Percentiles rank a stretch among this genome's conserved stretches.
These are phyloP conservation scores for Chymomyza costata DNA, from an alignment of 1,140 invertebrate genomes.

Conservation along the genomic window DNA sequence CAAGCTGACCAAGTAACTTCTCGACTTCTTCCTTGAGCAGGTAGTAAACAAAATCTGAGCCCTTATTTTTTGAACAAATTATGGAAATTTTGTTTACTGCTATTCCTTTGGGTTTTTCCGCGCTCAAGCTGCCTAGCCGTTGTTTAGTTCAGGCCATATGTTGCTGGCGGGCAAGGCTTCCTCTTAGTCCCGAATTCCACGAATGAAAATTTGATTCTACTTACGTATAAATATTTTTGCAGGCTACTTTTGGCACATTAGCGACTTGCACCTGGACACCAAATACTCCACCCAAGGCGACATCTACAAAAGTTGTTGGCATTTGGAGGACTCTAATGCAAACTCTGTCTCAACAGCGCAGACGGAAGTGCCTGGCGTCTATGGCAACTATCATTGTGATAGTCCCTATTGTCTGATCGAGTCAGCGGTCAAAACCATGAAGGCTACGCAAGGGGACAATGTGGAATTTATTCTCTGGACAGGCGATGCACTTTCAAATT, in stretches of 20 bases:
- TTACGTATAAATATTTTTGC: conserved; percentile 75
- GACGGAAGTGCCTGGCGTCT: conserved; percentile 77
- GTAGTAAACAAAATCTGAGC: no score
- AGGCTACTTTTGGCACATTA: conserved; percentile 96
- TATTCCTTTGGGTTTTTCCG: no score
- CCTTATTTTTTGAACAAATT: no score
- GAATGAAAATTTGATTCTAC: conserved; percentile 22
- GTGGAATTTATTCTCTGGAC: conserved; percentile 96
- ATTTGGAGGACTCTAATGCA: conserved; percentile 38
- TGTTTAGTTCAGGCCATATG: no score
- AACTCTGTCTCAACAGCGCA: conserved; percentile 31
- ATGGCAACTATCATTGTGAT: conserved; percentile 91
- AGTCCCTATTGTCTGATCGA: conserved; percentile 90
- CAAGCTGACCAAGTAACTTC: no score
- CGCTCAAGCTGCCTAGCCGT: no score
- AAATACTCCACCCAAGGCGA: conserved; percentile 85
- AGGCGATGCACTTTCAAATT: conserved; percentile 83
- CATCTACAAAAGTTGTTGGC: conserved; percentile 77
- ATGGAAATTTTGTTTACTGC: no score
- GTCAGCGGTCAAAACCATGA: conserved; percentile 89
- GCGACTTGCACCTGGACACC: conserved; percentile 91
- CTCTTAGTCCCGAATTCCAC: conserved; percentile 31
- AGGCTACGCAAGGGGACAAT: conserved; percentile 84
- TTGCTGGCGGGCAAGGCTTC: conserved; percentile 39
- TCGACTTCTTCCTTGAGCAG: no score